Conservation (phyloP, 1,140 invertebrate genomes). For the Physella acuta region DNA sequence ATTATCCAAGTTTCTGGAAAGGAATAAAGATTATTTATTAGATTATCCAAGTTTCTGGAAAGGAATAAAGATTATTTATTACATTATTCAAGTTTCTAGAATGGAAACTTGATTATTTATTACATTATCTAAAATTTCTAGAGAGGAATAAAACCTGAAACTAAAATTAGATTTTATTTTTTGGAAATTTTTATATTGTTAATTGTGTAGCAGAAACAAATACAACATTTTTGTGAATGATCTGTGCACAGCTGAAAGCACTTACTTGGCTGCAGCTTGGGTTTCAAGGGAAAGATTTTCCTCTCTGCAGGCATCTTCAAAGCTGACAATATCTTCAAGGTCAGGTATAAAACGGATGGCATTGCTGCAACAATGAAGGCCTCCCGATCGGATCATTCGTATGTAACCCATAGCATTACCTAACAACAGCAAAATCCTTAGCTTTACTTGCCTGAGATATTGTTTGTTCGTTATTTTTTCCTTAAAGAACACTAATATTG, state of each 20-base stretch:
- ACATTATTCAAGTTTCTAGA: background rate
- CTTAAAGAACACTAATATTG: no score
- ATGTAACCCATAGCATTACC: conserved; percentile 97
- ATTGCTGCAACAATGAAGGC: conserved; percentile 86
- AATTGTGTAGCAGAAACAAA: background rate
- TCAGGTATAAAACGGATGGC: conserved; percentile 88
- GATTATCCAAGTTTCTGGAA: background rate
- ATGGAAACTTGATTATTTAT: background rate
- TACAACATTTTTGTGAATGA: background rate
- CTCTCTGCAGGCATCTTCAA: conserved; percentile 65
- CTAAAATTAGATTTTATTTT: background rate
- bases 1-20: background rate
- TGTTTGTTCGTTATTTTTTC: no score
- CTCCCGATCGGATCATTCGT: conserved; percentile 88
- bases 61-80: background rate
- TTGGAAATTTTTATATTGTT: background rate
- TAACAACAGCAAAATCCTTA: no score
- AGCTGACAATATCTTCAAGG: conserved; percentile 72
- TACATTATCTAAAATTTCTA: background rate
- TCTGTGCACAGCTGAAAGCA: no score
- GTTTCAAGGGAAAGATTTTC: conserved; percentile 67
- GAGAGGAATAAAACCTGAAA: no score
- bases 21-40: background rate
- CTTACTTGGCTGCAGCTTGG: conserved; percentile 68
- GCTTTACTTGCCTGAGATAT: no score